A percentile compares a stretch with the other conserved stretches of the same genome.
These are phyloP conservation scores for Paralvinella palmiformis DNA, from an alignment of 1,140 invertebrate genomes.

Conservation along the genomic window DNA sequence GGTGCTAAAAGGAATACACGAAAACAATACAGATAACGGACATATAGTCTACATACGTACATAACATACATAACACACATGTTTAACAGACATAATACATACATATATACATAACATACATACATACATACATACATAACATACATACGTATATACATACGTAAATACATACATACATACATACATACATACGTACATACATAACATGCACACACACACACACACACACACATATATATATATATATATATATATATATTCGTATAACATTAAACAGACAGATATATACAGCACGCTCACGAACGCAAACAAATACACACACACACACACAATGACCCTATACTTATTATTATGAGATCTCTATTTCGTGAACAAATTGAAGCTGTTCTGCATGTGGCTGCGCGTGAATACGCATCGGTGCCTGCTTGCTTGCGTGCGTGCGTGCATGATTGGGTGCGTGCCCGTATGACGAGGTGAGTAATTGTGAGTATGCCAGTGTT, in stretches of 20 bases:
- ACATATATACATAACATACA: no score
- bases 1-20: slow-evolving; percentile 42
- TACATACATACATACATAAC: slow-evolving; percentile 3
- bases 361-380: no score
- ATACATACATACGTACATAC: not conserved
- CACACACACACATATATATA: not conserved
- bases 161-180: slow-evolving; percentile 3
- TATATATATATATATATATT: not conserved
- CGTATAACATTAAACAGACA: no score
- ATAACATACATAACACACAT: no score
- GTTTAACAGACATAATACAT: no score
- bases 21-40: no score
- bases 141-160: slow-evolving; percentile 15
- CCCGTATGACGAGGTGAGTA: not conserved
- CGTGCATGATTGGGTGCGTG: not conserved
- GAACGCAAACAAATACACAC: no score
- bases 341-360: no score
- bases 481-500: not conserved
- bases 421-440: not conserved
- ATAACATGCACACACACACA: not conserved
- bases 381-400: not conserved
- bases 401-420: not conserved
- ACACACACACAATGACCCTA: no score
- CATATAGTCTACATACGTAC: no score
- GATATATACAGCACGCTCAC: no score